These are phyloP conservation scores for Xerus inauris DNA, from an alignment of 2,113 vertebrate genomes.

Conservation along the genomic window DNA sequence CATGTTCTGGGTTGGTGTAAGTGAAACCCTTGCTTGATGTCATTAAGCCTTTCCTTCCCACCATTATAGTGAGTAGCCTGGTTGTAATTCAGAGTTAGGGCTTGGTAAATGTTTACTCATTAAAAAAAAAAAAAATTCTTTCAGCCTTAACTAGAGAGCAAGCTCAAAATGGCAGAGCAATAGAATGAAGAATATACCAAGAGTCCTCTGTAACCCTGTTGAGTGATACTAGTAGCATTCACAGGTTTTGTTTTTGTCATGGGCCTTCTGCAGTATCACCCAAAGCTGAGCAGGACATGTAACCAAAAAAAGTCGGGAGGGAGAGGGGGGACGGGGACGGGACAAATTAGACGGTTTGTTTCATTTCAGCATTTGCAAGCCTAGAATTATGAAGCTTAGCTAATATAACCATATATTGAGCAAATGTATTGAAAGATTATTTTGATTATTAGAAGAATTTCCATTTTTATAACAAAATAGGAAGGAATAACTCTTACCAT, in stretches of 20 bases:
- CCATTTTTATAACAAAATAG: constrained; percentile 26
- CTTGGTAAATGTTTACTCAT: constrained; percentile 16
- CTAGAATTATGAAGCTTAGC: background rate
- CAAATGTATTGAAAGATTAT: constrained; percentile 19
- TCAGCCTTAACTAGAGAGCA: background rate
- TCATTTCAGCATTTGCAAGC: constrained; percentile 33
- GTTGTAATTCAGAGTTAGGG: background rate
- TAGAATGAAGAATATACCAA: background rate
- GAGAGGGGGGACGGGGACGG: no score
- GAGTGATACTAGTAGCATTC: background rate
- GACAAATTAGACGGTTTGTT: background rate
- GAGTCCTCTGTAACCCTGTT: background rate
- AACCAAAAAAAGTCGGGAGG: background rate
- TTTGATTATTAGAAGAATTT: constrained; percentile 50
- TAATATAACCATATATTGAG: background rate
- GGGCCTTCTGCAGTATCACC: background rate
- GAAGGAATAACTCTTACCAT: background rate
- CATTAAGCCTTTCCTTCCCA: background rate
- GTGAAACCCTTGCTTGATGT: background rate
- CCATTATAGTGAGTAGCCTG: background rate
- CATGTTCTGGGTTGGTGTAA: background rate
- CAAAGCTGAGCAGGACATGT: background rate
- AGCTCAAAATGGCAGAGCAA: background rate
- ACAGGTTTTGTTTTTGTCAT: background rate
- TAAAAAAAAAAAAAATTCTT: background rate